phyloP scores from a whole-genome alignment of 2,797 vertebrate species.

The Acridotheres tristis region DNA sequence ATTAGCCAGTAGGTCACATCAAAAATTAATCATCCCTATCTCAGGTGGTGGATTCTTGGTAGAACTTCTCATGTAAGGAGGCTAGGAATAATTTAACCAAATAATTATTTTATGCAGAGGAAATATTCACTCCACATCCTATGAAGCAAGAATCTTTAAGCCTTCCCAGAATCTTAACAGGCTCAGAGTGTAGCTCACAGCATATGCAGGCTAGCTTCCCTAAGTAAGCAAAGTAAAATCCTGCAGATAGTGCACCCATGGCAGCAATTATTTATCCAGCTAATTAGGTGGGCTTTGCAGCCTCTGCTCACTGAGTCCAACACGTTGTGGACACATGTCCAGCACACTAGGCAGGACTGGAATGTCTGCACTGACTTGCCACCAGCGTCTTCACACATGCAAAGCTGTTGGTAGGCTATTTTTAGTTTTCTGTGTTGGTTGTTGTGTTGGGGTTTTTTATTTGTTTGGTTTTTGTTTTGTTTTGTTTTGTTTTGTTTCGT shows the following conservation, averaged over 20 bases:
- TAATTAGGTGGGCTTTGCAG: neutral
- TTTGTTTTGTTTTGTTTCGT: no score
- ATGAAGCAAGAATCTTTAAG: neutral
- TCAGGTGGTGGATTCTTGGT: neutral
- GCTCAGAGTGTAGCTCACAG: neutral
- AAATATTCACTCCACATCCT: neutral
- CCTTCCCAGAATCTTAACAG: neutral
- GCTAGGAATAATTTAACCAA: neutral
- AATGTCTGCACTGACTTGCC: neutral
- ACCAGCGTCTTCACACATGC: neutral
- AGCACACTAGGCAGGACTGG: neutral
- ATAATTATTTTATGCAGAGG: neutral
- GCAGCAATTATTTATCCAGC: neutral
- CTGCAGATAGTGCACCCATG: neutral
- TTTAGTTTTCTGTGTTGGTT: neutral
- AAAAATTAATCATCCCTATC: neutral
- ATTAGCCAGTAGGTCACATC: neutral
- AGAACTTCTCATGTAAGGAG: neutral
- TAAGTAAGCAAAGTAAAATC: neutral
- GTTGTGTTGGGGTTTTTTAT: neutral
- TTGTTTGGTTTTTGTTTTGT: neutral
- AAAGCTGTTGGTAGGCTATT: neutral
- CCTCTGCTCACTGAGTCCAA: neutral
- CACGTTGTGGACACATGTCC: neutral
- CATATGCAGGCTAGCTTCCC: neutral